Evolutionary conservation across 92 coral and sea anemone genomes (phyloP).

Genomic region (Epizoanthus stellaris): DNA sequence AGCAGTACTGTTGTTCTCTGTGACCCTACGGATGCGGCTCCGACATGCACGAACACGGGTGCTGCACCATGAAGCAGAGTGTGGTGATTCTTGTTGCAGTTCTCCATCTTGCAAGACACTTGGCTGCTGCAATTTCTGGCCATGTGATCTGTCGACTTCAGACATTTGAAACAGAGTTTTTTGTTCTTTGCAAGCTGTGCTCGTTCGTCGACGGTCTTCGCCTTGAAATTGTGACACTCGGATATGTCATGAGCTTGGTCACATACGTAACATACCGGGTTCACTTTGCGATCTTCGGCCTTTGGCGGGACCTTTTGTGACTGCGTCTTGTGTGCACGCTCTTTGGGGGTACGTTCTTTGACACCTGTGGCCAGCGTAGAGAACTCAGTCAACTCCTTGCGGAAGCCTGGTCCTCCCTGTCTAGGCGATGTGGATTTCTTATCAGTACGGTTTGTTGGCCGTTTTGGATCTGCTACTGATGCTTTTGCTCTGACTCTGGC

Average conservation of each 20-base stretch:
- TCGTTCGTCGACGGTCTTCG: slow-evolving; percentile 43
- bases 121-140: slow-evolving; percentile 52
- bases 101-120: slow-evolving; percentile 46
- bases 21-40: slow-evolving; percentile 45
- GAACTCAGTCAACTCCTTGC: slow-evolving; percentile 16
- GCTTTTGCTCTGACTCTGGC: slow-evolving; percentile 56
- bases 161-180: slow-evolving; percentile 37
- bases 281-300: slow-evolving; percentile 19
- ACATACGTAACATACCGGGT: slow-evolving; percentile 26
- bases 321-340: slow-evolving; percentile 17
- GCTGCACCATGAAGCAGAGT: slow-evolving; percentile 58
- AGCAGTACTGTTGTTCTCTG: slow-evolving; percentile 52
- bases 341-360: slow-evolving; percentile 28
- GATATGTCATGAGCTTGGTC: slow-evolving; percentile 29
- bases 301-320: slow-evolving; percentile 24
- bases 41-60: slow-evolving; percentile 46
- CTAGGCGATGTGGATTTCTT: slow-evolving; percentile 13
- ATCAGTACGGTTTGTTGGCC: slow-evolving; percentile 29
- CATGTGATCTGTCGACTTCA: slow-evolving; percentile 51
- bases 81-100: slow-evolving; percentile 61
- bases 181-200: slow-evolving; percentile 54
- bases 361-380: slow-evolving; percentile 18
- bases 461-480: slow-evolving; percentile 35
- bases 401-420: slow-evolving; percentile 26
- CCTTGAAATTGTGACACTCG: slow-evolving; percentile 27